phyloP scores from a whole-genome alignment of 2,888 invertebrate species.

The Smittia aterrima region DNA sequence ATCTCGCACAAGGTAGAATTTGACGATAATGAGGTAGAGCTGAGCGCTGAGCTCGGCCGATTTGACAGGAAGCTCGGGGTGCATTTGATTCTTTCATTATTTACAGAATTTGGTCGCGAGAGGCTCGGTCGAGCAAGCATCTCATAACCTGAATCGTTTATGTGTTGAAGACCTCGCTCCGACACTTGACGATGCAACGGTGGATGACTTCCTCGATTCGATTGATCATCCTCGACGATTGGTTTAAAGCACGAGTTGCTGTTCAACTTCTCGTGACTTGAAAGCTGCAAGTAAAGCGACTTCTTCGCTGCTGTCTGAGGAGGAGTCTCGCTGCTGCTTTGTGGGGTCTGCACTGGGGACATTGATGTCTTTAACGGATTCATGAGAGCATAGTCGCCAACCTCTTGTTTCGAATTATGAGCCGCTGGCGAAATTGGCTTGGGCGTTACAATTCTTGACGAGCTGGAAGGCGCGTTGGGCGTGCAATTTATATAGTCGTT shows the following conservation, averaged over 20 bases:
- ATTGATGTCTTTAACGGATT: conserved; percentile 46
- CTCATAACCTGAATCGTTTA: conserved; percentile 49
- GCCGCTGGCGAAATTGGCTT: conserved; percentile 7
- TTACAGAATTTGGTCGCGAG: conserved; percentile 52
- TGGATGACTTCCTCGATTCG: neutral
- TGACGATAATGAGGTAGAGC: conserved; percentile 46
- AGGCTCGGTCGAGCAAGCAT: conserved; percentile 46
- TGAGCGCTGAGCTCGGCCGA: conserved; percentile 47
- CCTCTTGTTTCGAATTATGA: neutral
- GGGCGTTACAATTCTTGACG: conserved; percentile 28
- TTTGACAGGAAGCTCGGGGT: conserved; percentile 42
- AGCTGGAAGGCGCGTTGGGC: conserved; percentile 44
- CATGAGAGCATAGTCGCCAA: conserved; percentile 58
- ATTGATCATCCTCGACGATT: conserved; percentile 28
- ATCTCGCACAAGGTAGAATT: conserved; percentile 45
- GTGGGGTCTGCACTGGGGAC: conserved; percentile 13
- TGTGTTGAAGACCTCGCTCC: conserved; percentile 47
- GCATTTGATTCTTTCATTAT: conserved; percentile 48
- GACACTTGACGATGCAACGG: conserved; percentile 13
- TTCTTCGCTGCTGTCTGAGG: conserved; percentile 26
- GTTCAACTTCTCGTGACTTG: conserved; percentile 37
- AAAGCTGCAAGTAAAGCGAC: conserved; percentile 11
- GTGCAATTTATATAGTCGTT: conserved; percentile 52
- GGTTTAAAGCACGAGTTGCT: conserved; percentile 37
- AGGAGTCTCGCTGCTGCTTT: conserved; percentile 11